Conservation (phyloP, 2,888 invertebrate species). For the Thecophora atra region DNA sequence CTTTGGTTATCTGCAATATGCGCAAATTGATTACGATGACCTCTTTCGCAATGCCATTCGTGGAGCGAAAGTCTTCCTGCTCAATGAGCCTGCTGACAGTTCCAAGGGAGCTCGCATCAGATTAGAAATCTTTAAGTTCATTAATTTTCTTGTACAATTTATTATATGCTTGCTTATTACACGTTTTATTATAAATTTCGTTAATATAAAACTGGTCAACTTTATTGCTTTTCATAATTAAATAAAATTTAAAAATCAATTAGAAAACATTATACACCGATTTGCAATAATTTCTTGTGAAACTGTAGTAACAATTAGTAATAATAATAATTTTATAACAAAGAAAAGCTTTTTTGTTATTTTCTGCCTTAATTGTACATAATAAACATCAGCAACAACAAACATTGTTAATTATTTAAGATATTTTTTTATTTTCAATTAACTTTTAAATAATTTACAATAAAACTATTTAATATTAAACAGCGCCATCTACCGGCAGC, state of each 20-base stretch:
- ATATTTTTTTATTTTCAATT: no score
- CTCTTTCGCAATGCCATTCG: constrained; percentile 56
- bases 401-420: no score
- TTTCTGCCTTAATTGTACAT: no score
- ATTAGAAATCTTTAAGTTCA: constrained; percentile 50
- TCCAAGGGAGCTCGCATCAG: constrained; percentile 50
- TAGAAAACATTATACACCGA: background rate
- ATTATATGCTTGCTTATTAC: constrained; percentile 35
- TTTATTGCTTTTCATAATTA: background rate
- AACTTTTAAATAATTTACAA: no score
- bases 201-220: constrained; percentile 17
- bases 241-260: background rate
- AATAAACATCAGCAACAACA: no score
- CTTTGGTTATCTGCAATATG: constrained; percentile 43
- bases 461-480: no score
- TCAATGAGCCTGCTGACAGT: constrained; percentile 57
- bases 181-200: constrained; percentile 17
- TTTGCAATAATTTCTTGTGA: background rate
- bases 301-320: no score
- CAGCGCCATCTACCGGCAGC: no score
- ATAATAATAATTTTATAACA: no score
- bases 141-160: constrained; percentile 51
- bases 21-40: constrained; percentile 50
- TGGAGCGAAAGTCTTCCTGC: constrained; percentile 59
- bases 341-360: no score